Base-by-base conservation (phyloP, 2,888 invertebrate species). In the Diplolepis rosae region DNA sequence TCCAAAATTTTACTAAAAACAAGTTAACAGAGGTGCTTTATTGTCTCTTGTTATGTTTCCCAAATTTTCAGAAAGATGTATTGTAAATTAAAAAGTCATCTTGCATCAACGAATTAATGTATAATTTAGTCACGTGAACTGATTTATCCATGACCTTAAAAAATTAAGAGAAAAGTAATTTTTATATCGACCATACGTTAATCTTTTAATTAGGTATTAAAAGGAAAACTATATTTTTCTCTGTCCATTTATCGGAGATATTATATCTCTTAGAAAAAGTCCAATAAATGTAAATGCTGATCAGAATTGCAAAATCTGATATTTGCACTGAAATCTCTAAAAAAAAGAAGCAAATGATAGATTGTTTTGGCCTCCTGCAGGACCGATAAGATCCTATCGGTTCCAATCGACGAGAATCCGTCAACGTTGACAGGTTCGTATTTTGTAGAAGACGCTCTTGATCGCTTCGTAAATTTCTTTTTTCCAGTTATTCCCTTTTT, bases 361-460 rank as follows among this genome's bases (percentile, higher is more conserved):
- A 84, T 84, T 76, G 77, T 71, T 75, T 68, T 73, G 76, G 69
- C 68, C 77, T 75, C 65, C 72, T n/a, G n/a, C 15, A 50, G 65
- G 65, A 61, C 65, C 52, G 69, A 66, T 13, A 70, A 66, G 79
- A 79, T 82, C 73, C 71, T 81, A 84, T 84, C 84, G 76, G 77
- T 71, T 65, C 30, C 66, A 51, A 74, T 74, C 79, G 77, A 76
- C 68, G 78, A 70, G 75, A 80, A 85, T 84, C 78, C 81, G 83
- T 85, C 84, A 85, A 79, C 76, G 84, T 84, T 82, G 82, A 82
- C 82, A 80, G 80, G 75, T 77, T 70, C 66, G 66, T 50, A 50
- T 65, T 69, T 39, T 56, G 6, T 35, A 30, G 27, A 18, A 45
- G 66, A 69, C 42, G 51, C 52, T 27, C 42, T 24, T 67, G 42